Evolutionary conservation across 2,888 invertebrate species (phyloP), one percentile per base, ranked within the genome.

Genomic region (Neria commutata): DNA sequence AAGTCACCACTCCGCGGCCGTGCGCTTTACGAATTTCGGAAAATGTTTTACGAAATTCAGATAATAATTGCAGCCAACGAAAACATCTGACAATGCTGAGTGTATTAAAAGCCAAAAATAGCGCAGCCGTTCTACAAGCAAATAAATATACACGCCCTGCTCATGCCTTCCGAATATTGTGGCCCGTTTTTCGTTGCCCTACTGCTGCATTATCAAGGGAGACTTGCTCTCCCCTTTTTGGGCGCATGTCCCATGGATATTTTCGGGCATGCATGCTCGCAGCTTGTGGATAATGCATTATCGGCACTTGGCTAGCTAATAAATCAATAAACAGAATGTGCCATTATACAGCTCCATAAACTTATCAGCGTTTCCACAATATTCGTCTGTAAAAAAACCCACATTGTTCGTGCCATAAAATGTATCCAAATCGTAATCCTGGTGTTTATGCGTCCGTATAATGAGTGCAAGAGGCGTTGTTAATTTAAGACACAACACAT

Each of bases 291-390:
- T 57, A 59, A 48, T 57, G 53, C 66, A 68, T 74, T 74, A 74
- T 76, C 74, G 73, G 66, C 70, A 73, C 76, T 75, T 73, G 71
- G 61, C 55, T 57, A 53, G 63, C 65, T 70, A 67, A 72, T 76
- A 75, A 75, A 76, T 75, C 74, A 75, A 75, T 75, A 72, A 76
- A 75, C 75, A 72, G 66, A 69, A 67, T 67, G 61, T 60, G 67
- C 62, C 58, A 58, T 60, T 62, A 19, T 16, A 17, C n/a, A 40
- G 40, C n/a, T 2, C 65, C 66, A 71, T 72, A 74, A 74, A 69
- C 53, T 65, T 68, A 67, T 72, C 69, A 72, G 45, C 69, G 49
- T 66, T 63, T 53, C 49, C 56, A 49, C 54, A 55, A 21, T 48
- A 60, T 50, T 29, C 29, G 29, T 29, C 6, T 29, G 6, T 29